Evolutionary conservation across 2,113 vertebrate species (phyloP).

Genomic region (Ceratotherium simum): DNA sequence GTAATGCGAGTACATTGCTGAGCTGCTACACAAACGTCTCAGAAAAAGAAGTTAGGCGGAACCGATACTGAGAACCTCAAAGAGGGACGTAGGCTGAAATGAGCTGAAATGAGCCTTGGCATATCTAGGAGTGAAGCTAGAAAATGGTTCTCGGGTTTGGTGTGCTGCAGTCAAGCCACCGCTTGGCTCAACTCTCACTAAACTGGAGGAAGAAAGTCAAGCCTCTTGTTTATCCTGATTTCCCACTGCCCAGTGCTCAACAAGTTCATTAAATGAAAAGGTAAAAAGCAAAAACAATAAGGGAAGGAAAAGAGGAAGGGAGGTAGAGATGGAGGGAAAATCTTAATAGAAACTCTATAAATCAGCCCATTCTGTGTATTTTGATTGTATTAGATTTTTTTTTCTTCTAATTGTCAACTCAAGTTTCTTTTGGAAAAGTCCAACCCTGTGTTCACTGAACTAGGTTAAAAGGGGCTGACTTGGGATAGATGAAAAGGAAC

Average conservation of each 20-base stretch:
- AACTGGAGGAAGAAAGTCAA: neutral
- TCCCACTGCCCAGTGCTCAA: neutral
- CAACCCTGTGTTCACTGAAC: neutral
- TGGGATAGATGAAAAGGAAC: neutral
- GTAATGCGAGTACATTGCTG: neutral
- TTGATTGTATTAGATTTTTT: neutral
- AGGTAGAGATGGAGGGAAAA: neutral
- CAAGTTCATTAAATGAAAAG: neutral
- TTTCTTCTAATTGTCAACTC: neutral
- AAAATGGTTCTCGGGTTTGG: neutral
- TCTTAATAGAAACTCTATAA: neutral
- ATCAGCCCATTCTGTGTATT: neutral
- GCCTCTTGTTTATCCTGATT: neutral
- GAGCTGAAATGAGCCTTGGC: neutral
- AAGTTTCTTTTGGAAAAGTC: slow-evolving; percentile 44
- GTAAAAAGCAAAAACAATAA: neutral
- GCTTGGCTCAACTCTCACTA: neutral
- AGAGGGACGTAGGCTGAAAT: neutral
- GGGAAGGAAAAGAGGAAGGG: neutral
- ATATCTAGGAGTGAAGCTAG: neutral
- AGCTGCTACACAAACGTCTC: accelerated
- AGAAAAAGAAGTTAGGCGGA: neutral
- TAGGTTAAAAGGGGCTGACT: neutral
- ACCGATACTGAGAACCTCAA: neutral
- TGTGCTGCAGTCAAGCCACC: neutral